Evolutionary conservation across 2,797 vertebrate genomes (phyloP), one percentile per base, ranked within the genome.

Genomic region (Phylloscopus collybita): DNA sequence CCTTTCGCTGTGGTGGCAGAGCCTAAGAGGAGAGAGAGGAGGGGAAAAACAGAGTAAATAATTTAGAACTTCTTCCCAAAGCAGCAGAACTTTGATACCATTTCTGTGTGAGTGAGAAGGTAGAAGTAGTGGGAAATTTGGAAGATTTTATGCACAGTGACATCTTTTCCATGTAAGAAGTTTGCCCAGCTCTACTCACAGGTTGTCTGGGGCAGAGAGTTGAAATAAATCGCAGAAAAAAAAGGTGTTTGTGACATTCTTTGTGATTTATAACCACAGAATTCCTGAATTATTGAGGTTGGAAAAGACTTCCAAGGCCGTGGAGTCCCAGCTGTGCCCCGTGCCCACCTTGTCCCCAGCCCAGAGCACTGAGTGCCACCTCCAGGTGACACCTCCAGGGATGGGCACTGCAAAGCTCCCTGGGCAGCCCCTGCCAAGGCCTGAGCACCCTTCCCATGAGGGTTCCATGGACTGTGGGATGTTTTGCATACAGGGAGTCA

Each of bases 1-100:
- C 69, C 89, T 97, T 97, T 96, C 84, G 65, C 92, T 96, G 86
- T 30, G 78, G 93, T 96, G 97, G 95, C 97, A 96, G 82, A 95
- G 86, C 49, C 87, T 91, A 71, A 92, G 88, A 82, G 89, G 89
- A 96, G 93, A 95, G 96, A 91, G 93, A 88, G 91, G 80, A 32
- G 66, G 80, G 66, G 70, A 20, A 82, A 95, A 94, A 80, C 15
- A 71, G 10, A 94, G 88, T 66, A 95, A 95, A 96, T 72, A 11
- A 80, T 87, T 95, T 61, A 88, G 17, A 96, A 65, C 86, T 88
- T 74, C 65, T 96, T 95, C 86, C 73, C 80, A 62, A 93, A 59
- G 62, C 69, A 88, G 72, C 29, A 86, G 45, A 89, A 80, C 32
- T 71, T 69, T 6, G 23, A 80, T 85, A 76, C 15, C 84, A 74